Evolutionary conservation across 2,888 invertebrate genomes (phyloP).

Genomic region (Chymomyza fuscimana): DNA sequence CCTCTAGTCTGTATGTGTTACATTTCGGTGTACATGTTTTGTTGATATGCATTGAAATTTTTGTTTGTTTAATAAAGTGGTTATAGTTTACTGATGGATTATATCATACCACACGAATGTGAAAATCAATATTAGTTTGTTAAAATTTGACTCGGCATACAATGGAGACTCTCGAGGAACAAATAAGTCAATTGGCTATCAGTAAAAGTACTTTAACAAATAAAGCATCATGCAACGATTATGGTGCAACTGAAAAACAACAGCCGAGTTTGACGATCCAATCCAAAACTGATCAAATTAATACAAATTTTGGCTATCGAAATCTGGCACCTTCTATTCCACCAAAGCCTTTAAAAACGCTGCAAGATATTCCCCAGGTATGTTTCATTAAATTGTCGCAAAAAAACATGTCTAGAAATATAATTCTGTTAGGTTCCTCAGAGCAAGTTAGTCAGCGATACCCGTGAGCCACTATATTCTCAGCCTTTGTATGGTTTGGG

Average conservation of each 20-base stretch:
- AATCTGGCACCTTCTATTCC: conserved; percentile 86
- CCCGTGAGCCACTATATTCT: conserved; percentile 88
- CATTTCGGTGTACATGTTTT: too few species aligned
- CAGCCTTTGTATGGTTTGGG: conserved; percentile 83
- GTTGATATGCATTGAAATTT: too few species aligned
- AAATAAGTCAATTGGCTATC: conserved; percentile 85
- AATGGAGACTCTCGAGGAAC: conserved; percentile 86
- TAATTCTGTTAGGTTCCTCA: conserved; percentile 83
- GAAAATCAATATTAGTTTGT: neutral
- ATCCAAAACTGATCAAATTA: neutral
- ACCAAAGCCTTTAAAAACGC: conserved; percentile 87
- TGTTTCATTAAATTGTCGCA: neutral
- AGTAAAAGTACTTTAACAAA: neutral
- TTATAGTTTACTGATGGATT: too few species aligned
- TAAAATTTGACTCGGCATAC: neutral
- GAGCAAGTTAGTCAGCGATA: conserved; percentile 86
- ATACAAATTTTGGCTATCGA: neutral
- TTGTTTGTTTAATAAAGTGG: too few species aligned
- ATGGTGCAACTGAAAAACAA: neutral
- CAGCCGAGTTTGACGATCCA: neutral
- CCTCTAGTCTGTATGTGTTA: too few species aligned
- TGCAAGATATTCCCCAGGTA: conserved; percentile 80
- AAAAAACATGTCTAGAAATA: neutral
- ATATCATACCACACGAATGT: too few species aligned
- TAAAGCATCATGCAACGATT: too few species aligned